These are phyloP conservation scores for Montifringilla adamsi DNA, from an alignment of 2,113 vertebrate species.

Conservation along the genomic window DNA sequence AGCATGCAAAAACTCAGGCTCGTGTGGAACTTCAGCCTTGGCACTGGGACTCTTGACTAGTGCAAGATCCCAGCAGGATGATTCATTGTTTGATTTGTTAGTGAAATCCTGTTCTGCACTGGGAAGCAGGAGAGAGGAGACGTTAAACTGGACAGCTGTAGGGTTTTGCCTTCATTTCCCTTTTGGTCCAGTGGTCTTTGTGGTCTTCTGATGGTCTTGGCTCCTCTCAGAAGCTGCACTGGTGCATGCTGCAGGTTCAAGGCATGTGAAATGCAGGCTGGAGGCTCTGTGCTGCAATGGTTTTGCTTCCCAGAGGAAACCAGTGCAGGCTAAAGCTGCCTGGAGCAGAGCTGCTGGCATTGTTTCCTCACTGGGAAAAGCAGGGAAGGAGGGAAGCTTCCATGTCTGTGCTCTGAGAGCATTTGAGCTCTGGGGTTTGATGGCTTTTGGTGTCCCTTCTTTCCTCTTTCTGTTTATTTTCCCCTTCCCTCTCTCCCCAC, in stretches of 20 bases:
- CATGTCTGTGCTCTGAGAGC: background rate
- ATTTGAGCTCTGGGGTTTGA: background rate
- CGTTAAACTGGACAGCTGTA: rapidly evolving
- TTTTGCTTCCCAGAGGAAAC: background rate
- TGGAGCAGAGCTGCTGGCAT: background rate
- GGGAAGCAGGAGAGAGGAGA: background rate
- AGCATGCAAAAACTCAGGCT: background rate
- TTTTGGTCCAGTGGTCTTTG: background rate
- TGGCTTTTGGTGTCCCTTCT: background rate
- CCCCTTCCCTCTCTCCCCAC: background rate
- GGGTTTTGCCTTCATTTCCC: background rate
- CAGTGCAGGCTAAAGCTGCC: background rate
- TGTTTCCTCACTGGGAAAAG: background rate
- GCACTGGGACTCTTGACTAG: background rate
- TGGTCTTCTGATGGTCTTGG: background rate
- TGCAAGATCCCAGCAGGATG: background rate
- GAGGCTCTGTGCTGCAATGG: background rate
- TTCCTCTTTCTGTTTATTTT: too few species aligned
- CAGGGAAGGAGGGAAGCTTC: background rate
- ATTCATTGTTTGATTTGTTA: background rate
- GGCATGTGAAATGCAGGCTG: background rate
- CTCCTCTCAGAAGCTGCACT: background rate
- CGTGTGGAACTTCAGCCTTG: background rate
- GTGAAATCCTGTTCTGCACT: background rate
- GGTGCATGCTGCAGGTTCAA: background rate